Conservation (phyloP, 1,140 invertebrate genomes). For the Diplogasteroides magnus region DNA sequence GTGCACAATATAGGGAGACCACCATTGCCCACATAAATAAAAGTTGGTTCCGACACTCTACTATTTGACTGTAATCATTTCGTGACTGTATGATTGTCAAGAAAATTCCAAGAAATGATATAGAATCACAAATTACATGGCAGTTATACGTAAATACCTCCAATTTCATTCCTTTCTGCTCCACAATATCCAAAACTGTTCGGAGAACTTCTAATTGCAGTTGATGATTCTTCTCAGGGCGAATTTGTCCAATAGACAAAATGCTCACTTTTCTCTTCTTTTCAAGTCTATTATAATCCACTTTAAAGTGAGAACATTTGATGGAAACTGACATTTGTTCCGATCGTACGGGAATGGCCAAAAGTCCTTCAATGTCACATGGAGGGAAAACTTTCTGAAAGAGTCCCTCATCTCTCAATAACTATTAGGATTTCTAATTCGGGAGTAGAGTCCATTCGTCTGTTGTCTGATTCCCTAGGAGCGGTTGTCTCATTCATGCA, state of each 20-base stretch:
- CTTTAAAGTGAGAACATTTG: neutral
- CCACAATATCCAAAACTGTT: constrained; percentile 66
- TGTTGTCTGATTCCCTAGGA: too few species aligned
- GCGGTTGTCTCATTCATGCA: too few species aligned
- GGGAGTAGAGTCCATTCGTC: too few species aligned
- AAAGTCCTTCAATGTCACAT: constrained; percentile 78
- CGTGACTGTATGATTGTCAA: too few species aligned
- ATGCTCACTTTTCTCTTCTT: constrained; percentile 66
- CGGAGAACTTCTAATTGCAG: constrained; percentile 80
- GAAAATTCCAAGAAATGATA: constrained; percentile 9
- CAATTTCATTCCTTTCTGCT: constrained; percentile 57
- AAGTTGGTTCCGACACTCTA: too few species aligned
- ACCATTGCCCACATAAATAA: too few species aligned
- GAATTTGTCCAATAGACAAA: constrained; percentile 86
- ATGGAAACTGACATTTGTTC: constrained; percentile 30
- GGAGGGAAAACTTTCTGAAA: constrained; percentile 98
- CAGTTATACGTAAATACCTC: constrained; percentile 10
- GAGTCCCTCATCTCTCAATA: too few species aligned
- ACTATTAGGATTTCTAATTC: too few species aligned
- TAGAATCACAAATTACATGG: neutral
- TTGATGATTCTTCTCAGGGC: constrained; percentile 93
- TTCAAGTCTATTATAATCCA: constrained; percentile 28
- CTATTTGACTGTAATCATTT: too few species aligned
- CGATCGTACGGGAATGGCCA: constrained; percentile 63
- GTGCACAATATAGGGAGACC: too few species aligned